Conservation (phyloP, 2,113 vertebrate genomes). For the Isichthys henryi region DNA sequence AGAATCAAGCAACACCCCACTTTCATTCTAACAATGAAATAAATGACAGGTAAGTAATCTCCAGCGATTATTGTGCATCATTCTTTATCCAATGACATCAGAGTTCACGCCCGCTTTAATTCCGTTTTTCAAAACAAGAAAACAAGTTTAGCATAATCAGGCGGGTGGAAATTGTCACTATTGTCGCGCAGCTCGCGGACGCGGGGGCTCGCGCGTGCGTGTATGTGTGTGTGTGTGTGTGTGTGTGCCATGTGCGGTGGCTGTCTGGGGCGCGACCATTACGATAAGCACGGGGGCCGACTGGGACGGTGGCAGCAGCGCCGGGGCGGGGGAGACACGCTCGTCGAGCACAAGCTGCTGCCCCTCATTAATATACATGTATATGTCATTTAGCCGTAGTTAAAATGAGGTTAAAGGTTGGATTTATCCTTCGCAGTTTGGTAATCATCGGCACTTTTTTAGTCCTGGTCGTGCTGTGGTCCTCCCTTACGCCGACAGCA, state of each 20-base stretch:
- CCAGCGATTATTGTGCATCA: background rate
- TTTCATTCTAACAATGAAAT: background rate
- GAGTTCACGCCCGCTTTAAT: background rate
- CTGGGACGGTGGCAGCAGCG: background rate
- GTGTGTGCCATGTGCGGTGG: background rate
- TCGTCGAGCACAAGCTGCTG: background rate
- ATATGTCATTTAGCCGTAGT: background rate
- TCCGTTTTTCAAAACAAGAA: background rate
- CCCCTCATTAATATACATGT: background rate
- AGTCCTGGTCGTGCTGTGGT: constrained; percentile 78
- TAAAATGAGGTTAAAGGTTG: constrained; percentile 82
- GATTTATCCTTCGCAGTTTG: constrained; percentile 77
- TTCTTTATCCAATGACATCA: background rate
- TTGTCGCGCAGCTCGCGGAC: background rate
- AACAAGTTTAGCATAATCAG: background rate
- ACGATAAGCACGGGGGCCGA: background rate
- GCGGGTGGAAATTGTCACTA: background rate
- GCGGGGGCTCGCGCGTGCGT: background rate
- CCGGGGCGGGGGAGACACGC: background rate
- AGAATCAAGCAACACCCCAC: background rate
- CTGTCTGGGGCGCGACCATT: background rate
- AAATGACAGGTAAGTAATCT: background rate
- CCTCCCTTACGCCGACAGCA: constrained; percentile 66
- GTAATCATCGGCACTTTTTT: constrained; percentile 74
- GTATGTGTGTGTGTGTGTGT: background rate